phyloP scores from a whole-genome alignment of 2,113 vertebrate species.

The Microcebus jonahi region DNA sequence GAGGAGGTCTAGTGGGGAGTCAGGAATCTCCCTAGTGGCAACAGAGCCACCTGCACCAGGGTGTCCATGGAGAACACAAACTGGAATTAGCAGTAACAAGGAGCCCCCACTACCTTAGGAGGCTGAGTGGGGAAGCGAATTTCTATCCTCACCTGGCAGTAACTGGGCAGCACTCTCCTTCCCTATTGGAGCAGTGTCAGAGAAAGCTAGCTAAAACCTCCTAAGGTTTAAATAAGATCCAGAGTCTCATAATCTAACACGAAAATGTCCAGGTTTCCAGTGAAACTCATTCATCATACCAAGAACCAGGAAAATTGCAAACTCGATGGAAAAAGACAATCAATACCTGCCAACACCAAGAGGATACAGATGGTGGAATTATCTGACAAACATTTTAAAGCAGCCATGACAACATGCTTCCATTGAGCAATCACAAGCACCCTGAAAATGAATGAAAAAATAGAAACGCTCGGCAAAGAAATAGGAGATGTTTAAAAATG shows the following conservation, averaged over 20 bases:
- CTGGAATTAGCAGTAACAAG: background rate
- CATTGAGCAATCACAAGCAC: background rate
- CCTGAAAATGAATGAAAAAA: background rate
- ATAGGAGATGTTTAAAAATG: background rate
- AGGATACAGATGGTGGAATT: too few relatives aligned
- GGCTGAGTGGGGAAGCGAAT: too few relatives aligned
- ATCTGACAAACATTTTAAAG: background rate
- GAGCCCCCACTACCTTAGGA: too few relatives aligned
- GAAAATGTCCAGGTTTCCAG: background rate
- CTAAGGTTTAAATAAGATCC: background rate
- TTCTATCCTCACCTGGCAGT: background rate
- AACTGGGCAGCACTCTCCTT: rapidly evolving
- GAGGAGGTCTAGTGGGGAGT: background rate
- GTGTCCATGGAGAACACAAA: background rate
- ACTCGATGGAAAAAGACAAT: background rate
- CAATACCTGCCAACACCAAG: background rate
- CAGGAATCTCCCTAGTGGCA: too few relatives aligned
- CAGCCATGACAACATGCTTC: background rate
- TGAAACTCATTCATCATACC: background rate
- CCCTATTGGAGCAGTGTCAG: background rate
- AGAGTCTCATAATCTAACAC: background rate
- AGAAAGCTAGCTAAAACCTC: background rate
- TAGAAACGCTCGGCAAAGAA: background rate
- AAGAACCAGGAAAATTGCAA: background rate
- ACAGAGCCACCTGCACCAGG: background rate